A percentile compares a stretch with the other conserved stretches of the same genome.
These are phyloP conservation scores for Andrena bicolor DNA, from an alignment of 2,888 invertebrate species.

Conservation along the genomic window DNA sequence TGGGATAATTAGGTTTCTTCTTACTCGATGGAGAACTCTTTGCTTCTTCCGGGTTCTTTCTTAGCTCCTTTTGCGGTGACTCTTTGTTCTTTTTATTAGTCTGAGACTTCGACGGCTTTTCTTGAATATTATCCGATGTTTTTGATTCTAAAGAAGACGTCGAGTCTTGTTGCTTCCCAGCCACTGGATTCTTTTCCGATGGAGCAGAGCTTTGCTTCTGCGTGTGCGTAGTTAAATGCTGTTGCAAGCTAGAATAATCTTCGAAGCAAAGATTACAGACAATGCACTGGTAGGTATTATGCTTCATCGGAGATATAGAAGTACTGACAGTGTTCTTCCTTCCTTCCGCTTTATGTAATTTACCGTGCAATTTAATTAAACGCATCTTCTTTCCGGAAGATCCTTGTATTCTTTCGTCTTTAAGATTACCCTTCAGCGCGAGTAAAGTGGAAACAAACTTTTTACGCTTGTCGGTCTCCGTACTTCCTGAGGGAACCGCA, in stretches of 20 bases:
- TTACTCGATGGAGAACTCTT: background rate
- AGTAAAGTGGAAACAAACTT: background rate
- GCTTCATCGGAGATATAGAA: background rate
- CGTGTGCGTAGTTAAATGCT: slow-evolving; percentile 45
- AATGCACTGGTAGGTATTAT: slow-evolving; percentile 45
- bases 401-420: background rate
- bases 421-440: background rate
- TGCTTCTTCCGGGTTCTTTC: background rate
- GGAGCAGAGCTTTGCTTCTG: background rate
- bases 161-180: background rate
- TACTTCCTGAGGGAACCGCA: background rate
- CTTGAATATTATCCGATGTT: background rate
- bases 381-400: background rate
- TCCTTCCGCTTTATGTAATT: background rate
- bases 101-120: background rate
- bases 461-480: background rate
- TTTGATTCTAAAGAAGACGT: background rate
- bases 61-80: background rate
- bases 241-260: slow-evolving; percentile 13
- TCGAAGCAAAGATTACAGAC: slow-evolving; percentile 50
- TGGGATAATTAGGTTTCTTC: background rate
- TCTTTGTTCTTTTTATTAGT: background rate
- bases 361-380: background rate
- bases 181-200: background rate
- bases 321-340: background rate